These are phyloP conservation scores for Trogon melanurus DNA, from an alignment of 2,113 vertebrate species.

Conservation along the genomic window DNA sequence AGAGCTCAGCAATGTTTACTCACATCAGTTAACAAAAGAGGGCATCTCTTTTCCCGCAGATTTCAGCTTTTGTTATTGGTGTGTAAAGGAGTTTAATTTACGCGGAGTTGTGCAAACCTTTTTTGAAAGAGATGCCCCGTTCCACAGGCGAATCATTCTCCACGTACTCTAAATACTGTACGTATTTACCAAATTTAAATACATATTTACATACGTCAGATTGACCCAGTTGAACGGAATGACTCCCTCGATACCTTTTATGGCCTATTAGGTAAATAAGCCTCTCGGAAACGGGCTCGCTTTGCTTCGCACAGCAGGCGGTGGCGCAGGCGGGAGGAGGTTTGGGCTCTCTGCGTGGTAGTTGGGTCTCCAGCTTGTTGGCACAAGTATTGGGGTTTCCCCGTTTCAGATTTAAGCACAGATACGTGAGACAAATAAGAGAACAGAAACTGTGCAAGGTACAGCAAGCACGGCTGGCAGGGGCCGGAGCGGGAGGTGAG, in stretches of 20 bases:
- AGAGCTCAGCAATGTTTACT: not conserved
- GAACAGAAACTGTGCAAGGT: not conserved
- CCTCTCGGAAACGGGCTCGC: not conserved
- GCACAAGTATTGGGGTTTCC: not conserved
- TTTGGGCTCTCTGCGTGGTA: not conserved
- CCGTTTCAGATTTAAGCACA: rapidly evolving
- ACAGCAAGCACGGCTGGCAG: rapidly evolving
- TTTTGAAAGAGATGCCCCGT: conserved; percentile 3
- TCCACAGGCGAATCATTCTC: not conserved
- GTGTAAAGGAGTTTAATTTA: conserved; percentile 6
- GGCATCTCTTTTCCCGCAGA: not conserved
- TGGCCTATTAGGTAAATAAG: conserved; percentile 67
- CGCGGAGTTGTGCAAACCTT: not conserved
- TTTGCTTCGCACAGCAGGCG: conserved; percentile 6
- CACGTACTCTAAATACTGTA: conserved; percentile 35
- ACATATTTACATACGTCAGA: conserved; percentile 38
- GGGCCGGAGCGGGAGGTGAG: not conserved
- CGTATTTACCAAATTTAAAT: conserved; percentile 59
- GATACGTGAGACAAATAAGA: not conserved
- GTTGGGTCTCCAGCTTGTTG: not conserved
- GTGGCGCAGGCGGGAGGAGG: conserved; percentile 2
- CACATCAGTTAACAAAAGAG: conserved; percentile 2
- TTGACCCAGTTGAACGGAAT: conserved; percentile 41
- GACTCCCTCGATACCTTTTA: conserved; percentile 56
- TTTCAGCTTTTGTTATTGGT: not conserved